A percentile compares a stretch with the other conserved stretches of the same genome.
Evolutionary conservation across 2,113 vertebrate species (phyloP).

Genomic region (Cichladusa arquata): DNA sequence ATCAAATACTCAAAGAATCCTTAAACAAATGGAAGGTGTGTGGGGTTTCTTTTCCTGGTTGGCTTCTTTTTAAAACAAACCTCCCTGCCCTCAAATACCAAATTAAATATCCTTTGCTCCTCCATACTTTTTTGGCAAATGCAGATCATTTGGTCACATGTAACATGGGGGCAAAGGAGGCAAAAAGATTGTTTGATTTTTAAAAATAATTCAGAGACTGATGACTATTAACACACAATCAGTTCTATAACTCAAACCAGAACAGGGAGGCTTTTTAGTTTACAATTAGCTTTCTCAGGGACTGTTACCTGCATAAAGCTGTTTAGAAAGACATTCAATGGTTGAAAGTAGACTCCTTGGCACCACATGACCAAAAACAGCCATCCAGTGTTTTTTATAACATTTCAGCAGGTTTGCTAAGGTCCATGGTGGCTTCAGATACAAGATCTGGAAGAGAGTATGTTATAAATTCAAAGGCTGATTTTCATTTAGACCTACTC

Average conservation of each 20-base stretch:
- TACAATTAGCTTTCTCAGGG: not conserved
- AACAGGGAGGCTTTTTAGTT: not conserved
- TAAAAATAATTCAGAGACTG: not conserved
- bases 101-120: not conserved
- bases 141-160: not conserved
- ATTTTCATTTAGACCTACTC: not conserved
- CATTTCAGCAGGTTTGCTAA: conserved; percentile 82
- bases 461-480: not conserved
- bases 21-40: not conserved
- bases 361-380: conserved; percentile 87
- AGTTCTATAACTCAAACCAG: not conserved
- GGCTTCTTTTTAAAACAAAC: not conserved
- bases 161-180: not conserved
- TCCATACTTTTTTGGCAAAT: not conserved
- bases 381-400: conserved; percentile 90
- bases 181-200: not conserved
- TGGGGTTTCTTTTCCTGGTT: accelerated
- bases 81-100: not conserved
- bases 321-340: conserved; percentile 76
- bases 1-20: not conserved
- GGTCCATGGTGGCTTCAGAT: conserved; percentile 89
- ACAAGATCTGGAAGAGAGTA: conserved; percentile 77
- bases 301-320: conserved; percentile 79
- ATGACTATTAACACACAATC: not conserved
- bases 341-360: conserved; percentile 74